These are phyloP conservation scores for Ornithoptera priamus DNA, from an alignment of 2,888 invertebrate genomes.

Conservation along the genomic window DNA sequence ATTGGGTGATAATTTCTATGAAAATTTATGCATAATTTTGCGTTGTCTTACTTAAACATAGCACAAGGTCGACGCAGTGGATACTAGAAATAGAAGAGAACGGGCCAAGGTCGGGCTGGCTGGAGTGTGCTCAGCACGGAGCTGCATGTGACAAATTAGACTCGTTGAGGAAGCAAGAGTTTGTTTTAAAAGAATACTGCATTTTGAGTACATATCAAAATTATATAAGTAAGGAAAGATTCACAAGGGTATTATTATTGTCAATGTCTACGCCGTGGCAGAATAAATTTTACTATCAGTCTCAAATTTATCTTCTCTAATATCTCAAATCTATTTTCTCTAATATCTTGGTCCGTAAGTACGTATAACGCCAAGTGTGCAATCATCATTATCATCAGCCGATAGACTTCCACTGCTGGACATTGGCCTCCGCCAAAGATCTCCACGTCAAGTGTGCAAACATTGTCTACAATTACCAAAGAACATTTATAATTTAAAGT, in stretches of 20 bases:
- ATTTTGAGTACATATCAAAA: background rate
- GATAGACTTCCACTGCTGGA: too few relatives aligned
- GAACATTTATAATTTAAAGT: too few relatives aligned
- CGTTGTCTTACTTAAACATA: constrained; percentile 22
- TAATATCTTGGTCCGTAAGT: too few relatives aligned
- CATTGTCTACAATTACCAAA: too few relatives aligned
- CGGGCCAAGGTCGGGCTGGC: constrained; percentile 29
- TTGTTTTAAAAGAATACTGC: constrained; percentile 14
- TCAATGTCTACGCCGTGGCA: background rate
- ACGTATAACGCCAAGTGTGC: too few relatives aligned
- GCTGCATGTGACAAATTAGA: constrained; percentile 30
- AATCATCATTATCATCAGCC: too few relatives aligned
- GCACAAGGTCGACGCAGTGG: constrained; percentile 30
- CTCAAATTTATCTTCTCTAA: too few relatives aligned
- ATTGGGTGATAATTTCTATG: constrained; percentile 13
- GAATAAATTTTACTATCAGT: background rate
- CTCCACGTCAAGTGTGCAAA: too few relatives aligned
- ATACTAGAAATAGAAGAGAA: constrained; percentile 27
- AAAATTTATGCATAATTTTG: constrained; percentile 28
- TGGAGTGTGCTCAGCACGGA: constrained; percentile 24
- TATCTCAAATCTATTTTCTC: too few relatives aligned
- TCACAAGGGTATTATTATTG: too few relatives aligned
- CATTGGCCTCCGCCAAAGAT: too few relatives aligned
- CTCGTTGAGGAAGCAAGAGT: constrained; percentile 24
- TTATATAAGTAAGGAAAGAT: background rate